Evolutionary conservation across 2,888 invertebrate genomes (phyloP), one percentile per base, ranked within the genome.

Genomic region (Andrena fulva): DNA sequence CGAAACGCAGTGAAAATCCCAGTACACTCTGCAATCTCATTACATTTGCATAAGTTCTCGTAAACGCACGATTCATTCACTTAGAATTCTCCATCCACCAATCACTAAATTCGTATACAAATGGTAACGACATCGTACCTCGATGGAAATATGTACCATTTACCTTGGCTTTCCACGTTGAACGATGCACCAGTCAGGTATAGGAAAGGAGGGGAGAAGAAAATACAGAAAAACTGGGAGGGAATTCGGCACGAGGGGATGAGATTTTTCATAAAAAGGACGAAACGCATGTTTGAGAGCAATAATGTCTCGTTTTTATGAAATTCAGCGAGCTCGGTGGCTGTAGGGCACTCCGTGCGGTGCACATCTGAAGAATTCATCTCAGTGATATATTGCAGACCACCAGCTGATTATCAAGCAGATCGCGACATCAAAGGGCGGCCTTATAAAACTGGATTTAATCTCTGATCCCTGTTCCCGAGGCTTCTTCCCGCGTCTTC

Each of bases 401-500:
- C 67, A 24, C 63, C 66, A 63, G 16, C 68, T 77, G 78, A 86
- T 85, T 86, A 82, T 85, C 72, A 85, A 86, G 82, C 82, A 80
- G 80, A 80, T 78, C 54, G 76, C 27, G 70, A 73, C 73, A 80
- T 86, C 80, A 85, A 86, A 86, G 78, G 29, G 31, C 56, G 16
- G n/a, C 72, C 75, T 62, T 74, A 81, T 84, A 85, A 85, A 86
- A 79, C 63, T 77, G 76, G 54, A 84, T 79, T 84, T 81, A 81
- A 77, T 81, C 76, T 77, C 59, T 59, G 75, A 83, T 82, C 73
- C 71, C 54, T 73, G 70, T 60, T 42, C 48, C 52, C 73, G 54
- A 56, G 31, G 48, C 69, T 78, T 56, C 77, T 73, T 72, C 60
- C 48, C 10, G 33, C 52, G 31, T 24, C 60, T 48, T 79, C 59